phyloP scores from a whole-genome alignment of 2,113 vertebrate genomes.

The Hyperoodon ampullatus region DNA sequence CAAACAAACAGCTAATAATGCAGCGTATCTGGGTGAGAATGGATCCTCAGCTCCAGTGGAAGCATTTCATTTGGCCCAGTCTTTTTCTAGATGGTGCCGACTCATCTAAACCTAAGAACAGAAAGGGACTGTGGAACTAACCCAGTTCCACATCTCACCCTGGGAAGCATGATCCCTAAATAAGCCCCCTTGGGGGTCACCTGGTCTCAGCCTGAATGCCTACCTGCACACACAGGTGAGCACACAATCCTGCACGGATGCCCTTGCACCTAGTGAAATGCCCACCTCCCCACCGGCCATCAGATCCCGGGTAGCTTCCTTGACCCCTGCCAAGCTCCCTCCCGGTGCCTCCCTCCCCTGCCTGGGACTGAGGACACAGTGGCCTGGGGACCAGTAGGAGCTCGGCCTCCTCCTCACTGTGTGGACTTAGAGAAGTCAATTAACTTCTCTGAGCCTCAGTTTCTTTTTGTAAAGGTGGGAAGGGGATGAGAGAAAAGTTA shows the following conservation, averaged over 20 bases:
- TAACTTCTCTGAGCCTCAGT: background rate
- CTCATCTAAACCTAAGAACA: background rate
- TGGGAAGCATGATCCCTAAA: background rate
- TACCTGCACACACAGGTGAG: background rate
- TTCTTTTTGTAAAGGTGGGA: background rate
- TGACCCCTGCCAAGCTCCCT: background rate
- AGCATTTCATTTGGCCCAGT: background rate
- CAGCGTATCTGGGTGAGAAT: background rate
- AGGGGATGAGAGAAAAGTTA: background rate
- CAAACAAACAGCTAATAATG: background rate
- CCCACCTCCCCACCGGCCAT: background rate
- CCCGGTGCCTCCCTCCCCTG: background rate
- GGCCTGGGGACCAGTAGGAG: background rate
- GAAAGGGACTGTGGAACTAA: background rate
- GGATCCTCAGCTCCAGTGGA: background rate
- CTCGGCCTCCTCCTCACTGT: background rate
- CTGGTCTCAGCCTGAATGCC: background rate
- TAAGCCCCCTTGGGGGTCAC: background rate
- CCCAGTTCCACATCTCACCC: background rate
- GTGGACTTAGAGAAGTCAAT: background rate
- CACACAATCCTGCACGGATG: background rate
- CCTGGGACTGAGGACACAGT: background rate
- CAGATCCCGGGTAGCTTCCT: background rate
- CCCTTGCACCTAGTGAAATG: background rate
- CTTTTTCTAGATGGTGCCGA: constrained; percentile 16